Evolutionary conservation across 2,797 vertebrate genomes (phyloP), one percentile per base, ranked within the genome.

Genomic region (Poeciliopsis presidionis): DNA sequence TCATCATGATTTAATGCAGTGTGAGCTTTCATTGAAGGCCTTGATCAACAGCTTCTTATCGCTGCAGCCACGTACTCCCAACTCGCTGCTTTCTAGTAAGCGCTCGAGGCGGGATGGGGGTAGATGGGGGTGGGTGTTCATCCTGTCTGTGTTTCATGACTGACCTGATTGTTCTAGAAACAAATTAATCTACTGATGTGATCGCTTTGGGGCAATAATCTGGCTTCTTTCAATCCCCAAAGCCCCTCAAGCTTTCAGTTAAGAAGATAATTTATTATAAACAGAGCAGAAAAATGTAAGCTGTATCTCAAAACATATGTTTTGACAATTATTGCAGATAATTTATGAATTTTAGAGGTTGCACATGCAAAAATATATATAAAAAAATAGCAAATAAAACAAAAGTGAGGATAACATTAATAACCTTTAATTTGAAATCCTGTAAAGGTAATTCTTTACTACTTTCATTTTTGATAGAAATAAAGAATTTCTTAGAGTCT

Each of bases 81-180:
- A 82, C 0, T 28, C 59, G 33, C 78, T 22, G 76, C 70, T 86
- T 77, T 82, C n/a, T 55, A 57, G 61, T 78, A 63, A 85, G 73
- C 33, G 49, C 76, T 85, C 9, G 51, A 25, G 51, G 51, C 51
- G 51, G 22, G 8, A 9, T 25, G 22, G 51, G 22, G 51, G 22
- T 36, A 8, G 30, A n/a, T 39, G 16, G 71, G 69, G 3, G 7
- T 3, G 14, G 16, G 59, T 53, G 25, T 80, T 89, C 79, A 51
- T 75, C 72, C 47, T 77, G 69, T 71, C 14, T 75, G 22, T 20
- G 47, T 30, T 43, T 76, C 25, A 55, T 16, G 8, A 46, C 14
- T 73, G 65, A 77, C 63, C 71, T 73, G 30, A 76, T 81, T 75
- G 76, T 79, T 76, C 74, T 74, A 72, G 75, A 84, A 65, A 49